phyloP scores from a whole-genome alignment of 2,888 invertebrate genomes.

The Elysia crispata region DNA sequence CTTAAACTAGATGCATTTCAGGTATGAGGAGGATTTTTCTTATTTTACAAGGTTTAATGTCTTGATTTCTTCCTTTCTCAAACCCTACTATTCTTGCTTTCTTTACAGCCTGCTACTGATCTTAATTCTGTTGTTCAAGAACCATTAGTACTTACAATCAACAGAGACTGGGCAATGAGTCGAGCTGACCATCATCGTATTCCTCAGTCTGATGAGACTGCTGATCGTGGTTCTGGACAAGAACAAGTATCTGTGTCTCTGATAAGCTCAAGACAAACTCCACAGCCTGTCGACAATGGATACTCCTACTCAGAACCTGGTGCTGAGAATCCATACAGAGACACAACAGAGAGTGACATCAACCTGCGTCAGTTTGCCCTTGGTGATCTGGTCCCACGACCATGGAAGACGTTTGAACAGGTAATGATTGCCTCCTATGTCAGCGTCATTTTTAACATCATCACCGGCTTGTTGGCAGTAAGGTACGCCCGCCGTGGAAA shows the following conservation, averaged over 20 bases:
- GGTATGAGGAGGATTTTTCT: no score
- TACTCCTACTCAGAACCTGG: conserved; percentile 63
- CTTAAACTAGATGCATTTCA: no score
- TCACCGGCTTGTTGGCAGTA: conserved; percentile 66
- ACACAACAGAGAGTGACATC: conserved; percentile 69
- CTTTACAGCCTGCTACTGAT: no score
- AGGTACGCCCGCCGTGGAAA: conserved; percentile 64
- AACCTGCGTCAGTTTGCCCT: conserved; percentile 67
- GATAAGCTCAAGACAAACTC: conserved; percentile 52
- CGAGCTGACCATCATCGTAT: conserved; percentile 40
- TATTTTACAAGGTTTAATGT: no score
- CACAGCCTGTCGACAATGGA: conserved; percentile 47
- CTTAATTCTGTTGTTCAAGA: no score
- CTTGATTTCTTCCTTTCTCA: no score
- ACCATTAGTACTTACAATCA: no score
- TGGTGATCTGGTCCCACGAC: conserved; percentile 68
- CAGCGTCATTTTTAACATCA: conserved; percentile 61
- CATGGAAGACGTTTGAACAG: conserved; percentile 69
- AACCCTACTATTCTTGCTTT: no score
- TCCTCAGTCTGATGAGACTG: conserved; percentile 43
- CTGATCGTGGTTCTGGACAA: conserved; percentile 49
- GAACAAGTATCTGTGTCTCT: conserved; percentile 58
- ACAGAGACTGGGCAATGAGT: conserved; percentile 29
- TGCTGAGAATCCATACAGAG: conserved; percentile 69
- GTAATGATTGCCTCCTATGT: conserved; percentile 66